phyloP scores from a whole-genome alignment of 2,113 vertebrate genomes.

The Pollachius pollachius region DNA sequence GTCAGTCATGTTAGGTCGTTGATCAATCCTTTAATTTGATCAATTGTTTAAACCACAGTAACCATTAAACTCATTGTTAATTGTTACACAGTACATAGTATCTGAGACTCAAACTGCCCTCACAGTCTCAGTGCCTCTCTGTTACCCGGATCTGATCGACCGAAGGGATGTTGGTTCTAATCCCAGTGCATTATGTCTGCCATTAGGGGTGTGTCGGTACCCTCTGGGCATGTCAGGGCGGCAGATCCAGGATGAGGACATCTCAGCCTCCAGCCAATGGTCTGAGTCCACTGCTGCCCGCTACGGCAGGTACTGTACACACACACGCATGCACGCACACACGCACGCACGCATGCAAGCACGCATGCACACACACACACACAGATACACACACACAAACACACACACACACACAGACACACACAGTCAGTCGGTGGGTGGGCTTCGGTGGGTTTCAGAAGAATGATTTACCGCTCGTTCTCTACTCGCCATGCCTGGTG shows the following conservation, averaged over 20 bases:
- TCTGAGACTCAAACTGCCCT: too few relatives aligned
- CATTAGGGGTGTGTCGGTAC: constrained; percentile 88
- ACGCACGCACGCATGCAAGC: not conserved
- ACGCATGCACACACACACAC: not conserved
- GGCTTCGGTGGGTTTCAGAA: constrained; percentile 45
- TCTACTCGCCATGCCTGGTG: constrained; percentile 37
- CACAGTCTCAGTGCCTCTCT: too few relatives aligned
- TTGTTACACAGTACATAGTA: too few relatives aligned
- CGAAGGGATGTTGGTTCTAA: too few relatives aligned
- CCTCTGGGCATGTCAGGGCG: constrained; percentile 94
- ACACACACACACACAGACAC: not conserved
- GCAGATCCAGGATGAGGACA: constrained; percentile 93
- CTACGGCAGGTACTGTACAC: constrained; percentile 85
- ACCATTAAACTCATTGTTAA: too few relatives aligned
- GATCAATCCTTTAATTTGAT: too few relatives aligned
- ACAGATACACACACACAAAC: constrained; percentile 5
- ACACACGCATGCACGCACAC: not conserved
- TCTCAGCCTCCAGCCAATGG: constrained; percentile 97
- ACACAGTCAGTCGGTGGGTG: constrained; percentile 47
- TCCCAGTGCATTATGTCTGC: too few relatives aligned
- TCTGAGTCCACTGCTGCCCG: constrained; percentile 95
- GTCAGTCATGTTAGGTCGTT: too few relatives aligned
- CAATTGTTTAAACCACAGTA: too few relatives aligned
- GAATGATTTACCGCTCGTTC: constrained; percentile 54
- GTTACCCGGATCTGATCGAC: too few relatives aligned